Conservation (phyloP, 2,113 vertebrate genomes). For the Notarius quadriscutis region DNA sequence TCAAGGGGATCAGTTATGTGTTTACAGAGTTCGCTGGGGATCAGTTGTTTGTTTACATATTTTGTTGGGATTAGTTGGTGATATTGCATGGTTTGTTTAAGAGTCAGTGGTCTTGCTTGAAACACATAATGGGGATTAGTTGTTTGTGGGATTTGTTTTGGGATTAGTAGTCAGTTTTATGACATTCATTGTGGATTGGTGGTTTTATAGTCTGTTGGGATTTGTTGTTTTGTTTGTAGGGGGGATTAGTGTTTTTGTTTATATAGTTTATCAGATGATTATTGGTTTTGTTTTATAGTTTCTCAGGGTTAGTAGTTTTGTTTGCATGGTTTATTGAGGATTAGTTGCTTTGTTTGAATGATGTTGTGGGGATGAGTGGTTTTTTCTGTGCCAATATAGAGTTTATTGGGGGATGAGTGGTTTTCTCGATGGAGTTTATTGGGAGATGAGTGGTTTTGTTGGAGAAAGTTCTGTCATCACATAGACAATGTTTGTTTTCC, state of each 20-base stretch:
- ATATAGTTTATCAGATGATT: neutral
- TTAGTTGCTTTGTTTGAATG: neutral
- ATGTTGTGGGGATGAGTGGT: too few relatives aligned
- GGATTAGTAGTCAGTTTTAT: too few relatives aligned
- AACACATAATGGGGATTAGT: neutral
- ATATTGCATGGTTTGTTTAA: too few relatives aligned
- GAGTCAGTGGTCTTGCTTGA: too few relatives aligned
- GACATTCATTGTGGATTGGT: too few relatives aligned
- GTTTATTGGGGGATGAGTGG: neutral
- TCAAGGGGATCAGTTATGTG: too few relatives aligned
- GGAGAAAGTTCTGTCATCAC: neutral
- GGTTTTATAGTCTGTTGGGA: neutral
- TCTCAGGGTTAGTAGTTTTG: neutral
- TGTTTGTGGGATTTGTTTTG: neutral
- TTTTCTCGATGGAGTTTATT: neutral
- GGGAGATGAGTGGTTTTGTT: neutral
- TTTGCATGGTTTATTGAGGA: neutral
- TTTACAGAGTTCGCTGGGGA: too few relatives aligned
- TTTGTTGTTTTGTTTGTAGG: neutral
- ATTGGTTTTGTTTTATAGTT: too few relatives aligned
- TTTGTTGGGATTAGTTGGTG: too few relatives aligned
- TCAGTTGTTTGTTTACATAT: too few relatives aligned
- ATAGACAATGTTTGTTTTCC: neutral
- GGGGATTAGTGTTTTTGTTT: neutral
- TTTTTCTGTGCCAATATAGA: too few relatives aligned